These are phyloP conservation scores for Leptinotarsa lineolata DNA, from an alignment of 1,140 invertebrate genomes.

Conservation along the genomic window DNA sequence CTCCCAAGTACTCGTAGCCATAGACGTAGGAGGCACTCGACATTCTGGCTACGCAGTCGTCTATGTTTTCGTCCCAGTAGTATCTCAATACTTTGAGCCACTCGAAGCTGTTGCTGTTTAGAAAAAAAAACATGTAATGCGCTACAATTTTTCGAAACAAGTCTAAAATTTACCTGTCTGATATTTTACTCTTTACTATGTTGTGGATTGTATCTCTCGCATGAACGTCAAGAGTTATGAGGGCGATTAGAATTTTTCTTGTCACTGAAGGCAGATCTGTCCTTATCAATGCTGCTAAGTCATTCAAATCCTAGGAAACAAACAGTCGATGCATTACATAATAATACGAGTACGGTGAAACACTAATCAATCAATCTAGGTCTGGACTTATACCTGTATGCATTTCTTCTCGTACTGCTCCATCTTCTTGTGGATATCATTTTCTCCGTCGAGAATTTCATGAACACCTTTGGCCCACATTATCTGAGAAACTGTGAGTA, in stretches of 20 bases:
- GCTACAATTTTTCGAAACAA: not conserved
- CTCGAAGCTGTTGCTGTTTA: slow-evolving; percentile 73
- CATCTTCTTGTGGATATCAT: slow-evolving; percentile 61
- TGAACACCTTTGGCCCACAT: slow-evolving; percentile 83
- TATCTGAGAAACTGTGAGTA: slow-evolving; percentile 82
- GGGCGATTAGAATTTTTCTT: slow-evolving; percentile 75
- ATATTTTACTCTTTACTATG: slow-evolving; percentile 69
- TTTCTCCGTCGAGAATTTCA: slow-evolving; percentile 65
- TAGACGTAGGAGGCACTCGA: slow-evolving; percentile 79
- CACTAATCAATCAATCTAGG: not conserved
- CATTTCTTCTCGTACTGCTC: slow-evolving; percentile 71
- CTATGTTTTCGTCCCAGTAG: slow-evolving; percentile 81
- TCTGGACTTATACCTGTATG: slow-evolving; percentile 54
- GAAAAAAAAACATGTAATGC: not conserved
- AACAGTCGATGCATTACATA: slow-evolving; percentile 7
- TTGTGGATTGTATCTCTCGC: slow-evolving; percentile 79
- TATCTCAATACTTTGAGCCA: slow-evolving; percentile 92
- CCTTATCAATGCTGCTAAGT: slow-evolving; percentile 76
- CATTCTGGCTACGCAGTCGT: slow-evolving; percentile 78
- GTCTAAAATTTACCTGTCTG: slow-evolving; percentile 60
- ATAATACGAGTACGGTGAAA: not conserved
- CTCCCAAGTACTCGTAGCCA: slow-evolving; percentile 91
- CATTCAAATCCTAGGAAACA: slow-evolving; percentile 69
- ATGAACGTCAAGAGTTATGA: slow-evolving; percentile 88
- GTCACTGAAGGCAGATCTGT: slow-evolving; percentile 71